These are phyloP conservation scores for Euwallacea similis DNA, from an alignment of 1,140 invertebrate genomes.

Conservation along the genomic window DNA sequence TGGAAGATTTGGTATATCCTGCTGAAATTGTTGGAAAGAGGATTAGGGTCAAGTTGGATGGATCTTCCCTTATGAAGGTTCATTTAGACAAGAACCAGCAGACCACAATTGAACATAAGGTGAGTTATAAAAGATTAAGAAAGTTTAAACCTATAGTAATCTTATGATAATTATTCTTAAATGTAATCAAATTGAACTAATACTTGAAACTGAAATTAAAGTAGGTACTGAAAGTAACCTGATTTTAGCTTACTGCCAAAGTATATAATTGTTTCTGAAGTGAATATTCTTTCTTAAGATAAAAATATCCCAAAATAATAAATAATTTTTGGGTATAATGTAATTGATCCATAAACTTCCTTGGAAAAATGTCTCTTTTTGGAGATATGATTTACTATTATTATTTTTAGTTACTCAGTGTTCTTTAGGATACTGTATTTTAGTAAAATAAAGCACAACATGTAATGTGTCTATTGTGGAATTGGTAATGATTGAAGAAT, in stretches of 20 bases:
- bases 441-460: no score
- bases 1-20: slow-evolving; percentile 97
- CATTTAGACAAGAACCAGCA: slow-evolving; percentile 98
- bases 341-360: no score
- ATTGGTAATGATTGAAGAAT: no score
- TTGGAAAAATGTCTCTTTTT: no score
- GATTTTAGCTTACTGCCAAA: neutral
- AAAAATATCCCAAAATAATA: no score
- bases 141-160: neutral
- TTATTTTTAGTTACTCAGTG: no score
- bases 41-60: slow-evolving; percentile 94
- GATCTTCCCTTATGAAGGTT: slow-evolving; percentile 95
- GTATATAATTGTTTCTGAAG: no score
- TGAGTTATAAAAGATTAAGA: slow-evolving; percentile 53
- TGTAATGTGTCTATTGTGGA: no score
- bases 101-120: slow-evolving; percentile 99
- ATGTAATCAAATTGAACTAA: neutral
- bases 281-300: no score
- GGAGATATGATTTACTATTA: no score
- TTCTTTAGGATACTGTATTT: no score
- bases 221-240: neutral
- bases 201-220: neutral
- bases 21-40: slow-evolving; percentile 99
- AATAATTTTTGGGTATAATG: no score
- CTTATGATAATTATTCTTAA: neutral